These are phyloP conservation scores for Lingula anatina DNA, from an alignment of 2,888 invertebrate genomes.

Conservation along the genomic window DNA sequence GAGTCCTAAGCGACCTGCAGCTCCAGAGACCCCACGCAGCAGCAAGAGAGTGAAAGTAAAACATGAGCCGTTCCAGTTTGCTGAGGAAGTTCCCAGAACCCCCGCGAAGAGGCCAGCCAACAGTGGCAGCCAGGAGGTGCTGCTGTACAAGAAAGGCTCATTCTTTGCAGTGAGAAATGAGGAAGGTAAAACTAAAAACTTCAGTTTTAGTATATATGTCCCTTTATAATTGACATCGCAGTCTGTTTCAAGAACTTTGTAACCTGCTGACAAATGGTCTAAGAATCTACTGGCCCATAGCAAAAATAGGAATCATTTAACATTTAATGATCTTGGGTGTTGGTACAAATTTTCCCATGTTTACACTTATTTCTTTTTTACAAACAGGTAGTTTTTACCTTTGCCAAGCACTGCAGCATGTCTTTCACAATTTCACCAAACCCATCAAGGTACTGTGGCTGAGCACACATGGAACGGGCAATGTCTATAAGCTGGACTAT, in stretches of 20 bases:
- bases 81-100: too few relatives aligned
- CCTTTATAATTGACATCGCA: not conserved
- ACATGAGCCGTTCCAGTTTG: too few relatives aligned
- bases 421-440: constrained; percentile 76
- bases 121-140: too few relatives aligned
- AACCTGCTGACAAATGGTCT: not conserved
- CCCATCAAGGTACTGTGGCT: constrained; percentile 83
- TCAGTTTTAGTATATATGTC: not conserved
- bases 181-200: constrained; percentile 68
- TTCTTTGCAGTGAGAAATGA: constrained; percentile 87
- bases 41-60: too few relatives aligned
- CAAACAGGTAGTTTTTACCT: constrained; percentile 56
- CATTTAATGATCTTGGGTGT: not conserved
- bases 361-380: not conserved
- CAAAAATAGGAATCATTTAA: not conserved
- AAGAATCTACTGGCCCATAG: too few relatives aligned
- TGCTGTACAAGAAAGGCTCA: constrained; percentile 84
- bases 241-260: not conserved
- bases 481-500: constrained; percentile 80
- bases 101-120: too few relatives aligned
- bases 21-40: too few relatives aligned
- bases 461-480: constrained; percentile 37
- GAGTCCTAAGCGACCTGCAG: too few relatives aligned
- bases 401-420: constrained; percentile 85
- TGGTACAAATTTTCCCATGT: not conserved